Base-by-base conservation (phyloP, 2,888 invertebrate species). In the Meganola albula region DNA sequence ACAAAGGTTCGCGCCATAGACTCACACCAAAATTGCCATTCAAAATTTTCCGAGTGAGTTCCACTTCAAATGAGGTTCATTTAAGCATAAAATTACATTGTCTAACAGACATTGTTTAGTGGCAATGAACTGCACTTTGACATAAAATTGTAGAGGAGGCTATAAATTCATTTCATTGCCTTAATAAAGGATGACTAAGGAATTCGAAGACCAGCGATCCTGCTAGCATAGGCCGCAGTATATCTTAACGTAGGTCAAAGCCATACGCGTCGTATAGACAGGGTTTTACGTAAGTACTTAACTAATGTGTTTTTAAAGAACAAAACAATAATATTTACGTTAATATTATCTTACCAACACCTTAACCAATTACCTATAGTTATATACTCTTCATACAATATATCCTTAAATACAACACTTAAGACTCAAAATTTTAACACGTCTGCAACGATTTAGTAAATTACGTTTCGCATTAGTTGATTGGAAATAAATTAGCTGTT, bases 41-140 rank as follows among this genome's bases (percentile, higher is more conserved):
- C 74, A 83, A 74, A 75, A 78, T 80, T 84, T 77, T 73, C 74
- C 70, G 66, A 77, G 44, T 63, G 62, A 72, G 84, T 84, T 85
- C 83, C 82, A 84, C 75, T 83, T 74, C 66, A 74, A 54, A 64
- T 64, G 74, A 78, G 72, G 66, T 72, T 79, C 82, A 80, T 78
- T 85, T 76, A 57, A 85, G 74, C 85, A 85, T 85, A 82, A 85
- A 83, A 85, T 85, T 85, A 84, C 84, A 84, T 85, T 85, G 84
- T 84, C 75, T 77, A 58, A 41, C 48, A 66, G 72, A 76, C 80
- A 82, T 80, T 82, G 83, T 80, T 63, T 71, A 58, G 75, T 83
- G 84, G 73, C 84, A 83, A 79, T 84, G 85, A 84, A 84, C 84
- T 84, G 74, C 83, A 79, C 83, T 85, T 85, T 83, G 84, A 83